These are phyloP conservation scores for Metopolophium dirhodum DNA, from an alignment of 1,140 invertebrate species.

Conservation along the genomic window DNA sequence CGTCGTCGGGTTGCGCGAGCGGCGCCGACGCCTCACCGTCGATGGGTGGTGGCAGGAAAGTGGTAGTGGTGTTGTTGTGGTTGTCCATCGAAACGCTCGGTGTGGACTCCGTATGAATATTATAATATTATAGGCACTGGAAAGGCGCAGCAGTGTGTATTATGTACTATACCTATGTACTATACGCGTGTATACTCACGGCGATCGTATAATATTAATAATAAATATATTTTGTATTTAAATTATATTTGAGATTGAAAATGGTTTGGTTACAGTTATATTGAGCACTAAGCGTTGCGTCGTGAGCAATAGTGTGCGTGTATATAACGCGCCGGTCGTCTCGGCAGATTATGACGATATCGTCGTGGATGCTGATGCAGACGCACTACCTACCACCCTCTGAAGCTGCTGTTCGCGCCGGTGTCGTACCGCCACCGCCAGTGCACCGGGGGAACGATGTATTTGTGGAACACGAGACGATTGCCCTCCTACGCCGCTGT, in stretches of 20 bases:
- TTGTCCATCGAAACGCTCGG: constrained; percentile 28
- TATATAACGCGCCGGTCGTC: not conserved
- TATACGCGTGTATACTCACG: not conserved
- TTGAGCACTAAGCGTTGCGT: constrained; percentile 45
- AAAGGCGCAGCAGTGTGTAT: not conserved
- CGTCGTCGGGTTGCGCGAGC: constrained; percentile 53
- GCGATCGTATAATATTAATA: not conserved
- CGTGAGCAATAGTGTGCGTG: constrained; percentile 29
- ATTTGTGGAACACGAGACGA: constrained; percentile 38
- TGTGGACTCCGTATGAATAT: not conserved
- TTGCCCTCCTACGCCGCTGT: not conserved
- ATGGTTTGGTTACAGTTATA: not conserved
- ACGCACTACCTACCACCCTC: constrained; percentile 24
- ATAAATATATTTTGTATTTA: not conserved
- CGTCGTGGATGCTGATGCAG: not conserved
- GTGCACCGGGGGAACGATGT: not conserved
- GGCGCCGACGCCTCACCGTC: constrained; percentile 15
- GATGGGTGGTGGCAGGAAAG: not conserved
- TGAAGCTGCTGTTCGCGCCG: not conserved
- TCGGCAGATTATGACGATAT: not conserved
- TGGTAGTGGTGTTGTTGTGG: not conserved
- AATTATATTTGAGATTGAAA: not conserved
- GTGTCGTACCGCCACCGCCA: not conserved
- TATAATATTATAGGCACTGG: not conserved
- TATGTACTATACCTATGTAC: not conserved